A percentile compares a stretch with the other conserved stretches of the same genome.
phyloP scores from a whole-genome alignment of 1,140 invertebrate species.

The Drosophila truncata region DNA sequence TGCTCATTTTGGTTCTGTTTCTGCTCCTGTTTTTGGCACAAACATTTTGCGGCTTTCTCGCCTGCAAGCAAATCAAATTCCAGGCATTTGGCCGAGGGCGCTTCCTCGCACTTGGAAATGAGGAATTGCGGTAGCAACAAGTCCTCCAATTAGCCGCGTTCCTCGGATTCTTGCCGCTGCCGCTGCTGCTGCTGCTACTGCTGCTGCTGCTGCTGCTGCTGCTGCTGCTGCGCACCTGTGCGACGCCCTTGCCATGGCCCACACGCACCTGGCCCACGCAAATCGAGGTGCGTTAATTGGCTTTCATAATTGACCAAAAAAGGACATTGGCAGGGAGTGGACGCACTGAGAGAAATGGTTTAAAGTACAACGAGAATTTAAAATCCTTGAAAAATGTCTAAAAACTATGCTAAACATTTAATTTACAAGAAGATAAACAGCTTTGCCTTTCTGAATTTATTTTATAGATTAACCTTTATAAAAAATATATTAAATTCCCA shows the following conservation, averaged over 20 bases:
- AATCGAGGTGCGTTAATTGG: conserved; percentile 58
- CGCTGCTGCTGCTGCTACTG: too few species aligned
- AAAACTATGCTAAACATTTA: too few species aligned
- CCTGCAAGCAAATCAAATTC: conserved; percentile 45
- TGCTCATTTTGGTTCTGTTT: conserved; percentile 2
- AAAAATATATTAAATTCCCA: not conserved
- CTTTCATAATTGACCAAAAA: conserved; percentile 57
- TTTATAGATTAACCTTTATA: too few species aligned
- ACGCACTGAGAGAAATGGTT: conserved; percentile 13
- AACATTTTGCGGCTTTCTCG: conserved; percentile 26
- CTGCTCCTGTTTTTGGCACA: conserved; percentile 1
- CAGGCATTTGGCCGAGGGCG: conserved; percentile 31
- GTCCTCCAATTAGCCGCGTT: conserved; percentile 46
- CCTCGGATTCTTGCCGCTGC: conserved; percentile 11
- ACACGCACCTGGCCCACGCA: conserved; percentile 4
- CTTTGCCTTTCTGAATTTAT: too few species aligned
- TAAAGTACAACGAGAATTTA: too few species aligned
- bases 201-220: too few species aligned
- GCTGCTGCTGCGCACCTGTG: too few species aligned
- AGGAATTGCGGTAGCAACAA: conserved; percentile 50
- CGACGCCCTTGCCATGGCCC: not conserved
- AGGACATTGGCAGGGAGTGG: conserved; percentile 8
- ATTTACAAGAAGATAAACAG: too few species aligned
- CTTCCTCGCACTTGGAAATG: conserved; percentile 37
- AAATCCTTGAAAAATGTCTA: too few species aligned